These are phyloP conservation scores for Steatocranus sp. DNA, from an alignment of 2,797 vertebrate genomes.

Conservation along the genomic window DNA sequence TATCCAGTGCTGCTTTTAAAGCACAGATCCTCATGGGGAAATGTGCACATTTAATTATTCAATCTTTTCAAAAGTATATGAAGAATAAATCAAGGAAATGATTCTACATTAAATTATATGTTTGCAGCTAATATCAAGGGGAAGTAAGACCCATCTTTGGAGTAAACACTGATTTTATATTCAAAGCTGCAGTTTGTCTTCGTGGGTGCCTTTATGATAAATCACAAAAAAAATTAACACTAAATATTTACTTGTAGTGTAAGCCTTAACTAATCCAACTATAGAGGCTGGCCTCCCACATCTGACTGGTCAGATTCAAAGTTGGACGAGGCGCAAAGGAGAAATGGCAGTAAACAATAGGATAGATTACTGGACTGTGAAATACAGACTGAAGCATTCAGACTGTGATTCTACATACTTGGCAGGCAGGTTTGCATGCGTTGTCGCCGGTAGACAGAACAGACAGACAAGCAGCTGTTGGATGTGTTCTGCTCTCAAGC, in stretches of 20 bases:
- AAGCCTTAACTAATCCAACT: conserved; percentile 4
- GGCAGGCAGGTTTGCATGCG: conserved; percentile 29
- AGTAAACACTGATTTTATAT: conserved; percentile 11
- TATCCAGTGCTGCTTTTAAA: conserved; percentile 11
- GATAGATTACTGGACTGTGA: conserved; percentile 15
- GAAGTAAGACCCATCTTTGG: conserved; percentile 12
- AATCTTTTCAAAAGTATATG: background rate
- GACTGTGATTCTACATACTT: conserved; percentile 11
- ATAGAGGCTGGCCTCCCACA: conserved; percentile 4
- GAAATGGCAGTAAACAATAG: background rate
- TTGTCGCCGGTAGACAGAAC: conserved; percentile 18
- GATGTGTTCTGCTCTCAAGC: conserved; percentile 34
- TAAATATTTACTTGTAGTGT: conserved; percentile 2
- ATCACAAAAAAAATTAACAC: conserved; percentile 2
- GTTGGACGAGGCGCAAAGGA: background rate
- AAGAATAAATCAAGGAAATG: conserved; percentile 7
- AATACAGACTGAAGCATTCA: conserved; percentile 12
- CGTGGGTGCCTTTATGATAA: background rate
- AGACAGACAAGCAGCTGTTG: conserved; percentile 51
- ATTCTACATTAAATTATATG: conserved; percentile 9
- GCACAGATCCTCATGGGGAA: background rate
- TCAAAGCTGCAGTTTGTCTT: background rate
- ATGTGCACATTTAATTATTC: conserved; percentile 27
- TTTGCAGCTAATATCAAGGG: conserved; percentile 13
- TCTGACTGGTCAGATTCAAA: background rate